Evolutionary conservation across 2,113 vertebrate genomes (phyloP), one percentile per base, ranked within the genome.

Genomic region (Sceloporus tristichus): DNA sequence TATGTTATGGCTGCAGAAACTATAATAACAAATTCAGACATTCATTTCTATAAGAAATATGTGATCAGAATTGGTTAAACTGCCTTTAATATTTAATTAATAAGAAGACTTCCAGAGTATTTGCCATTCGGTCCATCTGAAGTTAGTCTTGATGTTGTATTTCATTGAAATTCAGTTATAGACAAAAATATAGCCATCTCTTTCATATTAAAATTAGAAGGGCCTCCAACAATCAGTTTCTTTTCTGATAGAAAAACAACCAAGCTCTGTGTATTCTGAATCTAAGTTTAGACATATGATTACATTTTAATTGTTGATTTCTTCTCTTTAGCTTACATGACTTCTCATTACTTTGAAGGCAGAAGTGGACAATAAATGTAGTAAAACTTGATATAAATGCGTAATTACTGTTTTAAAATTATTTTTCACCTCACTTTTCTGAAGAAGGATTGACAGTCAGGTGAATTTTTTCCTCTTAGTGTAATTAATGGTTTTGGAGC

Each of bases 51-150:
- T 78, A 9, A 88, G 81, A 89, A 88, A 84, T 70, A 75, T 9
- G 7, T 87, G 0, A 65, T 1, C 78, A 87, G 82, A 91, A 94
- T 91, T 89, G 56, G 54, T 90, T 89, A 78, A 2, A 71, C 89
- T 16, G 21, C 89, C 62, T 91, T 92, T 87, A 82, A 56, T 76
- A 88, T 56, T 91, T 54, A 53, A 48, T 25, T 86, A 21, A 53
- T 81, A 81, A 75, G 21, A 74, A 62, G 25, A 62, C 68, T 76
- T 54, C 66, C 23, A 9, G 82, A 29, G 16, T 68, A 40, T 40
- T 83, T n/a, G 11, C 11, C 40, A 27, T 53, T 48, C 18, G 62
- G 34, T 65, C 25, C 42, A 53, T 75, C 42, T 34, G 5, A 68
- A 38, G 19, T 73, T 68, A 42, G 2, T 48, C 76, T 34, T 79